These are phyloP conservation scores for Burhinus bistriatus DNA, from an alignment of 2,113 vertebrate species.

Conservation along the genomic window DNA sequence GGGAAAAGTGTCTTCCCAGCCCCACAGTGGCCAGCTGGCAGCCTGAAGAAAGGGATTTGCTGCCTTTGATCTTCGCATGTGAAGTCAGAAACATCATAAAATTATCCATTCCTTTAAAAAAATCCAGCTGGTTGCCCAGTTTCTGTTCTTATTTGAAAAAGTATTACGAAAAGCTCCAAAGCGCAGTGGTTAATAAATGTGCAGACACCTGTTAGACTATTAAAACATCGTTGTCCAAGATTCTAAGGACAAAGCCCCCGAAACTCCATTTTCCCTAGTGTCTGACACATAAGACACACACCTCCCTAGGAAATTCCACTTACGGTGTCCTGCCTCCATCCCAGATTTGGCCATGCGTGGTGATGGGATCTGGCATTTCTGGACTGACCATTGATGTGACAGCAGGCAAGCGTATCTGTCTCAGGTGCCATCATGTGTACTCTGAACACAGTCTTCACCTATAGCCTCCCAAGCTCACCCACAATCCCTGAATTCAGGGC, in stretches of 20 bases:
- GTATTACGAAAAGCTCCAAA: neutral
- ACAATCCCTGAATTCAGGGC: accelerated
- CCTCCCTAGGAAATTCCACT: neutral
- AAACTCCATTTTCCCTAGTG: neutral
- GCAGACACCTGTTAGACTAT: neutral
- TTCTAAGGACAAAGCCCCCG: accelerated
- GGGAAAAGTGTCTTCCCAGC: neutral
- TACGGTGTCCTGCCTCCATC: neutral
- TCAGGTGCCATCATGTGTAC: accelerated
- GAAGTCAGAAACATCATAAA: neutral
- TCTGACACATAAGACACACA: neutral
- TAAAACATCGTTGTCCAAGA: neutral
- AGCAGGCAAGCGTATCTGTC: accelerated
- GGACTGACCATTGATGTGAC: too few relatives aligned
- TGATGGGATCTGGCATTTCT: neutral
- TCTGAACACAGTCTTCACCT: neutral
- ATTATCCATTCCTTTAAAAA: neutral
- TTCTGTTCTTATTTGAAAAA: neutral
- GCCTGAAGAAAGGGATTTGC: neutral
- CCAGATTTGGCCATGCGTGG: accelerated
- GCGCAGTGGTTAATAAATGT: neutral
- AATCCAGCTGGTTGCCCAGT: neutral
- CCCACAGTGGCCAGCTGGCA: neutral
- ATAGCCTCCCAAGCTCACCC: accelerated
- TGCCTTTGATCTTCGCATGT: neutral